phyloP scores from a whole-genome alignment of 2,797 vertebrate species.

The Sphaeramia orbicularis region DNA sequence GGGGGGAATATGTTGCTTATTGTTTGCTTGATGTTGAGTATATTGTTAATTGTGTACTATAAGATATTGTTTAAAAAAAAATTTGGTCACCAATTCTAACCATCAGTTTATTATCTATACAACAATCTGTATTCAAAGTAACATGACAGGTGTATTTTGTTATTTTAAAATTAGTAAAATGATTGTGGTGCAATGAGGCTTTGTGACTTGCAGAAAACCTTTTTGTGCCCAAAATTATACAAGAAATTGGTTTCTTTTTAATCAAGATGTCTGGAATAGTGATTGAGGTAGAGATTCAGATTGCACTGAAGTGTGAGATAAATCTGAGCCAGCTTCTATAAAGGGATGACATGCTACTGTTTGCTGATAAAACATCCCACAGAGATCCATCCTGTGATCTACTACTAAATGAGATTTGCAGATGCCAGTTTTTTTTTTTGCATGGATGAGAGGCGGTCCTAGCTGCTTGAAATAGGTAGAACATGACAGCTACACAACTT shows the following conservation, averaged over 20 bases:
- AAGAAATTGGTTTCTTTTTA: no score
- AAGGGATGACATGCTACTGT: conserved; percentile 31
- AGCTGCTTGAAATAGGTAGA: conserved; percentile 31
- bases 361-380: conserved; percentile 47
- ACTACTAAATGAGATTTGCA: conserved; percentile 50
- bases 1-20: no score
- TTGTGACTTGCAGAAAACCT: no score
- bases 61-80: no score
- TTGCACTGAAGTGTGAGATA: conserved; percentile 40
- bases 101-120: no score
- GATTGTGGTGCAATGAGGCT: neutral
- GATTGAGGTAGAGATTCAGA: conserved; percentile 27
- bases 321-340: conserved; percentile 47
- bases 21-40: no score
- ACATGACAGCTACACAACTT: conserved; percentile 16
- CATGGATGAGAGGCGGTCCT: conserved; percentile 14
- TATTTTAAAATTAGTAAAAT: neutral
- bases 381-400: conserved; percentile 37
- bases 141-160: no score
- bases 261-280: conserved; percentile 2
- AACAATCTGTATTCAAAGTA: no score
- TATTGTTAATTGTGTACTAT: no score
- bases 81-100: no score
- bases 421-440: conserved; percentile 18
- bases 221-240: no score